A percentile compares a stretch with the other conserved stretches of the same genome.
Conservation (phyloP, 2,797 vertebrate genomes). For the Lepilemur septentrionalis region DNA sequence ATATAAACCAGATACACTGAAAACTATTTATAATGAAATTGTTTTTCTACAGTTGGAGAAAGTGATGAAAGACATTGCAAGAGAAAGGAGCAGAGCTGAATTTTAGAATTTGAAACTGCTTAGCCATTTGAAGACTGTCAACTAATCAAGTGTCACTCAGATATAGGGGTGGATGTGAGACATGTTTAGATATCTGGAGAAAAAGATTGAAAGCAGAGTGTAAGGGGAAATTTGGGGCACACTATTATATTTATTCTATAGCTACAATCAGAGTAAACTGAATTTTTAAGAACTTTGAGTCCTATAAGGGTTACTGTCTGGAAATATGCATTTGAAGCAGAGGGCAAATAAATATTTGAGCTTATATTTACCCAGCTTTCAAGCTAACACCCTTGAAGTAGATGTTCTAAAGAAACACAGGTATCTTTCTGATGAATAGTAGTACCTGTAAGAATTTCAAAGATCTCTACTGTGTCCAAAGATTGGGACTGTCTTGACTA, state of each 20-base stretch:
- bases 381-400: background rate
- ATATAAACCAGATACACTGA: background rate
- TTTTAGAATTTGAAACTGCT: background rate
- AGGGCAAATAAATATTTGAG: background rate
- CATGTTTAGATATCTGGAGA: conserved; percentile 60
- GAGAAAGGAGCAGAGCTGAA: background rate
- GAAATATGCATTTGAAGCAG: background rate
- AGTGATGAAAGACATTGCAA: background rate
- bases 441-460: background rate
- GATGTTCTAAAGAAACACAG: background rate
- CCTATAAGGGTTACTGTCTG: background rate
- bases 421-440: background rate
- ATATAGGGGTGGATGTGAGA: background rate
- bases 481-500: background rate
- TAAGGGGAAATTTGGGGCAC: background rate
- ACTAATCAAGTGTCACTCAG: background rate
- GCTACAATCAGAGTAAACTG: conserved; percentile 18
- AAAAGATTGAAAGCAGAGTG: conserved; percentile 51
- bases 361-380: background rate
- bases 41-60: background rate
- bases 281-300: conserved; percentile 21
- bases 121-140: conserved; percentile 27
- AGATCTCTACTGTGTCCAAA: background rate
- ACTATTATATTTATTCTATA: background rate
- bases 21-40: background rate